Base-by-base conservation (phyloP, 2,888 invertebrate genomes). In the Panzeria rudis region DNA sequence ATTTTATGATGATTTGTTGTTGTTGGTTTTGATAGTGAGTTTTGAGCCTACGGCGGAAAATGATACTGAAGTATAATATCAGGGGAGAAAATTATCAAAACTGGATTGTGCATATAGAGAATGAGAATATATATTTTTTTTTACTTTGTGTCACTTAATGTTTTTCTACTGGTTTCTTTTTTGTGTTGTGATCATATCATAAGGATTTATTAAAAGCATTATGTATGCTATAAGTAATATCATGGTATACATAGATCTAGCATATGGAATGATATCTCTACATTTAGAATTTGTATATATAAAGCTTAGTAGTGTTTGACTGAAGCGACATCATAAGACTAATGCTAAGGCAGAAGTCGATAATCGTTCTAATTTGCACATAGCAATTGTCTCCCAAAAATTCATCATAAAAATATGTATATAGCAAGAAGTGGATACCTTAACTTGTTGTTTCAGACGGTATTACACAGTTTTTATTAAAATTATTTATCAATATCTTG, bases 1-100 rank as follows among this genome's bases (percentile, higher is more conserved):
- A 71, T 59, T 81, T 29, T 13, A 61, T 71, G 52, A 78, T 81
- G 66, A 59, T 80, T 73, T 59, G 47, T 72, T 71, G 44, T 77
- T 54, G 41, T 77, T 71, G 23, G 35, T 44, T 52, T 35, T 32
- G 5, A 62, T n/a, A 13, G 0, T 50, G 32, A 20, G 15, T 61
- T 83, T 68, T 62, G 20, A 35, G 47, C 44, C 44, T 29, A 3
- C 8, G n/a, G 52, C 38, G 59, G 61, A 25, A 82, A 62, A 52
- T 52, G 29, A 23, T 29, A 41, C 9, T 52, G 3, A 15, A 54
- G 13, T 29, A 17, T 7, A 62, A 47, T 32, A 44, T 2, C n/a
- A 69, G 4, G 25, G 3, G 23, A 69, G 50, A 20, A 38, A 15
- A 41, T 50, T 50, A 17, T 8, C 17, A 41, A 72, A 47, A 73